Conservation (phyloP, 2,888 invertebrate species). For the Lobophora halterata region DNA sequence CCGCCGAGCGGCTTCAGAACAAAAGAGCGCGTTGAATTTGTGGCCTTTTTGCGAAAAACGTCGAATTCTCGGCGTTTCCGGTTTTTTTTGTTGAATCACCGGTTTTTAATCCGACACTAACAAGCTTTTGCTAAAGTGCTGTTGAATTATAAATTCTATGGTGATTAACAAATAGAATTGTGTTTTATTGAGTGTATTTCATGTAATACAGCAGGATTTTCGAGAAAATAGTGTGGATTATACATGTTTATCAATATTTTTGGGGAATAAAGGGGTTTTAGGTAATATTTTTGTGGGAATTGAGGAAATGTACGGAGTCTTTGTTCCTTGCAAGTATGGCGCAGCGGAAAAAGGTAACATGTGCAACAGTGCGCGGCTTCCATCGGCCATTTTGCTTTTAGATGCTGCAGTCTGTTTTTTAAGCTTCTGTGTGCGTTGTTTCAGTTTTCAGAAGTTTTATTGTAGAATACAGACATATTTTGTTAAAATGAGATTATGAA, state of each 20-base stretch:
- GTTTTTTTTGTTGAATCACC: constrained; percentile 5
- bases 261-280: neutral
- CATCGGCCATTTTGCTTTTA: constrained; percentile 31
- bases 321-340: constrained; percentile 53
- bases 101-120: constrained; percentile 7
- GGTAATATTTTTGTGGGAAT: constrained; percentile 21
- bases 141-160: constrained; percentile 3
- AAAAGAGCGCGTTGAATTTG: constrained; percentile 50
- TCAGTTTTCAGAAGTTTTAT: too few species aligned
- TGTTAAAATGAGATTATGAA: too few species aligned
- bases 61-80: constrained; percentile 11
- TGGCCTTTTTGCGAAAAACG: constrained; percentile 41
- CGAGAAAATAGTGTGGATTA: neutral
- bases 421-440: constrained; percentile 7
- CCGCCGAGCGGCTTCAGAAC: constrained; percentile 38
- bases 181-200: constrained; percentile 15
- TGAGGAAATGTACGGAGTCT: constrained; percentile 36
- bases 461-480: too few species aligned
- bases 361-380: constrained; percentile 26
- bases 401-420: constrained; percentile 19
- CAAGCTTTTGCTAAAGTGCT: constrained; percentile 11
- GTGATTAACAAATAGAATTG: constrained; percentile 11
- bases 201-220: constrained; percentile 1
- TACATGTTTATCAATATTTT: neutral
- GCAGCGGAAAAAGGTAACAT: constrained; percentile 49